Evolutionary conservation across 2,113 vertebrate genomes (phyloP).

Genomic region (Melanocharis versteri): DNA sequence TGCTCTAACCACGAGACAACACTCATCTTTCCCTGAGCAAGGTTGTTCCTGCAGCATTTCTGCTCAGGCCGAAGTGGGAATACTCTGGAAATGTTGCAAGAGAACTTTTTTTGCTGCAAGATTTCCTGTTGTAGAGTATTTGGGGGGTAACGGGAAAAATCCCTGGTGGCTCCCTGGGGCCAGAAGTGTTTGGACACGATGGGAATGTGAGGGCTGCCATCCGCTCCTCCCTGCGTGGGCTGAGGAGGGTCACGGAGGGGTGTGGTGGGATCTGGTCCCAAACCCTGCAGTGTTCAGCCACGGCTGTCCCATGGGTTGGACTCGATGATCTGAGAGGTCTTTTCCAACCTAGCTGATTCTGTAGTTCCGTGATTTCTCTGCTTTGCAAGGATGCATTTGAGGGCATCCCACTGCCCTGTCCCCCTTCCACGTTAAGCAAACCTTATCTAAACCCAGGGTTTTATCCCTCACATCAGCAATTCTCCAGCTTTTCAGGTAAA

Average conservation of each 20-base stretch:
- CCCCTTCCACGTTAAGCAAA: not conserved
- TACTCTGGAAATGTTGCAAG: slow-evolving; percentile 31
- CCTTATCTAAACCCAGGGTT: not conserved
- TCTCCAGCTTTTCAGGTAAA: not conserved
- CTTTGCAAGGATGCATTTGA: not conserved
- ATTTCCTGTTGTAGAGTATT: not conserved
- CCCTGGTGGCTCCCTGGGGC: not conserved
- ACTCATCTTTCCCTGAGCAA: slow-evolving; percentile 58
- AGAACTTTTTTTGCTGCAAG: not conserved
- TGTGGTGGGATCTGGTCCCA: not conserved
- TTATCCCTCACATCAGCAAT: not conserved
- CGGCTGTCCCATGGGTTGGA: not conserved
- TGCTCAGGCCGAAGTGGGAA: not conserved
- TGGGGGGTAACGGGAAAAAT: not conserved
- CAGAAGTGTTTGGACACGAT: not conserved
- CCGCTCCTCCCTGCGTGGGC: not conserved
- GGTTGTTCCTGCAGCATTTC: slow-evolving; percentile 27
- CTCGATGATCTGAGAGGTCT: not conserved
- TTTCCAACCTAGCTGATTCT: not conserved
- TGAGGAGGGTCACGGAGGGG: not conserved
- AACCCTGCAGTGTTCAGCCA: fast-evolving
- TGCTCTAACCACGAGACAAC: slow-evolving; percentile 54
- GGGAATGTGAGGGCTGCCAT: not conserved
- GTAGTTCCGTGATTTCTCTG: not conserved
- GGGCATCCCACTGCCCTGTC: not conserved